Conservation (phyloP, 1,140 invertebrate species). For the Drosophila ananassae region DNA sequence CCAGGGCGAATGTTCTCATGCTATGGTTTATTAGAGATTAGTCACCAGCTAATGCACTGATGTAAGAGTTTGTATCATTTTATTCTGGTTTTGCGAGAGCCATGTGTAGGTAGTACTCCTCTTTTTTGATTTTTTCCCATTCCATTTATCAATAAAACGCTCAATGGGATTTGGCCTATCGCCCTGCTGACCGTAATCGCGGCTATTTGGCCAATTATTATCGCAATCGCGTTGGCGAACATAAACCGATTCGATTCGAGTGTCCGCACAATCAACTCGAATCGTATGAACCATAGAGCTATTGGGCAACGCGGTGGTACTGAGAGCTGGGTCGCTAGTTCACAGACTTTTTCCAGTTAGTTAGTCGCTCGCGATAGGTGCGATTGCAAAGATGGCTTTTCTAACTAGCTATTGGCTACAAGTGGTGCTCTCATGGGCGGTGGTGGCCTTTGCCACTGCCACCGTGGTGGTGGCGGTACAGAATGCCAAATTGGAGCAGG, state of each 20-base stretch:
- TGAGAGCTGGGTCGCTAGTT: conserved; percentile 2
- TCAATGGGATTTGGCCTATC: conserved; percentile 5
- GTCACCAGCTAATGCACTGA: neutral
- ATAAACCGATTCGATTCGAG: conserved; percentile 48
- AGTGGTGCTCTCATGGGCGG: conserved; percentile 44
- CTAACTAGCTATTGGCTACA: conserved; percentile 32
- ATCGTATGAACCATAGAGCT: conserved; percentile 5
- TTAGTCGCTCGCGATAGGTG: conserved; percentile 48
- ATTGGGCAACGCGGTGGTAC: conserved; percentile 25
- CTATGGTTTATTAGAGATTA: too few relatives aligned
- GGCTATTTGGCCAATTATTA: conserved; percentile 27
- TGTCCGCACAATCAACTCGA: conserved; percentile 38
- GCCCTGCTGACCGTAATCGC: conserved; percentile 18
- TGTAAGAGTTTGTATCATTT: neutral
- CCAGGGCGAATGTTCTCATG: too few relatives aligned
- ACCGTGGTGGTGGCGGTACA: conserved; percentile 81
- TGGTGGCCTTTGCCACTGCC: conserved; percentile 80
- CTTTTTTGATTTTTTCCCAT: neutral
- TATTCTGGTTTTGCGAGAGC: too few relatives aligned
- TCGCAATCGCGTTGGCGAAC: conserved; percentile 19
- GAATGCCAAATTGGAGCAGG: conserved; percentile 41
- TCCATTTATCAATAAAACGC: neutral
- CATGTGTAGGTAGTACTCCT: neutral
- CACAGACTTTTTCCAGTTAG: conserved; percentile 21
- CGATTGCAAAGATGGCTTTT: conserved; percentile 55